Conservation (phyloP, 2,797 vertebrate genomes). For the Pseudochirops corinnae region DNA sequence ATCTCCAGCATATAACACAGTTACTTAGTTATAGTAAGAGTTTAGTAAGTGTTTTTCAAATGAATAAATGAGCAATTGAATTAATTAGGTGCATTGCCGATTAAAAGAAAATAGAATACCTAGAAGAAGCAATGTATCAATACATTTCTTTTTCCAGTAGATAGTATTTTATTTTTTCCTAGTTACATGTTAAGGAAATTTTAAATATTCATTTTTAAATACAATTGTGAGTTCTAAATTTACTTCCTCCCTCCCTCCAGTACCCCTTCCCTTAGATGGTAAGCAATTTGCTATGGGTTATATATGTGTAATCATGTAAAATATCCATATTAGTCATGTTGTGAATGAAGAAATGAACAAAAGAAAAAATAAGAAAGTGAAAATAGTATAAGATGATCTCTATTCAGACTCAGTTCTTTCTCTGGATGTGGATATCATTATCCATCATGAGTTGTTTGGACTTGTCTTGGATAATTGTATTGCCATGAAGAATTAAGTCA, state of each 20-base stretch:
- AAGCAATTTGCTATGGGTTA: not conserved
- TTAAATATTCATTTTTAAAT: not conserved
- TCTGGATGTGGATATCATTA: too few relatives aligned
- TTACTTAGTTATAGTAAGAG: not conserved
- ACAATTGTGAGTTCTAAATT: not conserved
- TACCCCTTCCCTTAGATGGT: not conserved
- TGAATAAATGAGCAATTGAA: not conserved
- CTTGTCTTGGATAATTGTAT: too few relatives aligned
- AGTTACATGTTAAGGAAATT: not conserved
- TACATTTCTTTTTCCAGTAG: too few relatives aligned
- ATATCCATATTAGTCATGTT: not conserved
- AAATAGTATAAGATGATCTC: too few relatives aligned
- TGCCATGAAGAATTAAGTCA: too few relatives aligned
- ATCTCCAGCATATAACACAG: not conserved
- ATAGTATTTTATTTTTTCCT: too few relatives aligned
- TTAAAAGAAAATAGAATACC: not conserved
- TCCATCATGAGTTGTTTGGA: too few relatives aligned
- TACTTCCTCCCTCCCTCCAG: not conserved
- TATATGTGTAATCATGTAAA: not conserved
- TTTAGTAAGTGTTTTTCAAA: not conserved
- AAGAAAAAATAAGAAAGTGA: not conserved
- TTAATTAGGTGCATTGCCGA: not conserved
- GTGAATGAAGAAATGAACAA: not conserved
- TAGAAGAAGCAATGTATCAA: not conserved
- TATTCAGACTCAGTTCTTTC: too few relatives aligned